These are phyloP conservation scores for Catostomus latipinnis DNA, from an alignment of 2,797 vertebrate species.

Conservation along the genomic window DNA sequence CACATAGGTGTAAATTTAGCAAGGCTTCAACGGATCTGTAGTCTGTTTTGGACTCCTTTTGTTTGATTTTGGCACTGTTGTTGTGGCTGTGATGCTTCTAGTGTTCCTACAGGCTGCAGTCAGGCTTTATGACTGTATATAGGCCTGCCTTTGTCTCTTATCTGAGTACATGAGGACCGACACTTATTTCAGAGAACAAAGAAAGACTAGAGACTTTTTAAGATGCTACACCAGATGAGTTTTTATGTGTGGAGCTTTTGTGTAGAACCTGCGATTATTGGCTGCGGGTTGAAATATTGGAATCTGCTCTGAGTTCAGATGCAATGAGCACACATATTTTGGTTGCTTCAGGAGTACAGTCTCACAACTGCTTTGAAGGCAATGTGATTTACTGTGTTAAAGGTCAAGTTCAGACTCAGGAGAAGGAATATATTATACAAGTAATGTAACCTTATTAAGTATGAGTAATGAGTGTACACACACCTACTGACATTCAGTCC, in stretches of 20 bases:
- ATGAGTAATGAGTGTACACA: constrained; percentile 44
- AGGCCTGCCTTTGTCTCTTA: too few species aligned
- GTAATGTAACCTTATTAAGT: constrained; percentile 47
- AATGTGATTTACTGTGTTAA: constrained; percentile 43
- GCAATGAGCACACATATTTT: constrained; percentile 38
- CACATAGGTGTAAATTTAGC: too few species aligned
- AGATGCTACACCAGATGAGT: constrained; percentile 13
- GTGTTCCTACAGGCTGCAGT: too few species aligned
- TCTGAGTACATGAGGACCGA: too few species aligned
- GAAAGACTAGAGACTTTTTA: constrained; percentile 56
- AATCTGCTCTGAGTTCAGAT: constrained; percentile 48
- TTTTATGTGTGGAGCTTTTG: constrained; percentile 36
- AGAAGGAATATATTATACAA: constrained; percentile 40
- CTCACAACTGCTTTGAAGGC: constrained; percentile 31
- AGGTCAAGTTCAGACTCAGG: constrained; percentile 44
- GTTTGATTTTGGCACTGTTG: too few species aligned
- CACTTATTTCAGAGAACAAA: constrained; percentile 51
- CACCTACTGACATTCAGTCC: constrained; percentile 31
- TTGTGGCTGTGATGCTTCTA: too few species aligned
- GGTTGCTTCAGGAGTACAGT: constrained; percentile 38
- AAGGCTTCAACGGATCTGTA: too few species aligned
- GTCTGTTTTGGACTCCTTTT: too few species aligned
- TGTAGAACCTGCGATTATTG: constrained; percentile 36
- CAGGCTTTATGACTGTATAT: too few species aligned
- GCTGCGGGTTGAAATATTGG: constrained; percentile 43